phyloP scores from a whole-genome alignment of 2,888 invertebrate genomes.

The Abrostola triplasia region DNA sequence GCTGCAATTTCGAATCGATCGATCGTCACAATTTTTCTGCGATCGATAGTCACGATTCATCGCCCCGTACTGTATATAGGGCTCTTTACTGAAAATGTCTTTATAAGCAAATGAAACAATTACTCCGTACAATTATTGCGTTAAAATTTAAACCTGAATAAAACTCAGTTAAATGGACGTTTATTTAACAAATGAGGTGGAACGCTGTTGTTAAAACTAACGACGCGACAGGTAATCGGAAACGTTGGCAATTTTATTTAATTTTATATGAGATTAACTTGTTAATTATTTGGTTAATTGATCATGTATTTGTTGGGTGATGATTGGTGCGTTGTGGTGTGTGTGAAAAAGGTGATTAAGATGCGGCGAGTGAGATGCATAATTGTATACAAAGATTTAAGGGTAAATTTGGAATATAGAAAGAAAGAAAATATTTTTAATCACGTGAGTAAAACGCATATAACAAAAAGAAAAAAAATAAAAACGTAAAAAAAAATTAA shows the following conservation, averaged over 20 bases:
- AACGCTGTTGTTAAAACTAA: slow-evolving; percentile 33
- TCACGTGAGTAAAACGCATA: no score
- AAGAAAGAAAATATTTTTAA: no score
- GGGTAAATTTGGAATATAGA: no score
- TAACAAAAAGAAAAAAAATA: no score
- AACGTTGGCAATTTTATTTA: slow-evolving; percentile 28
- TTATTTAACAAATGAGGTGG: slow-evolving; percentile 42
- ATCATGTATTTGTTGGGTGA: slow-evolving; percentile 6
- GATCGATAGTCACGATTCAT: no score
- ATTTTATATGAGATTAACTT: slow-evolving; percentile 33
- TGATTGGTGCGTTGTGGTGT: neutral
- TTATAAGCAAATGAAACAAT: slow-evolving; percentile 33
- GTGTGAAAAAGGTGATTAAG: neutral
- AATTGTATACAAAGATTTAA: no score
- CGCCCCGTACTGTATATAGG: no score
- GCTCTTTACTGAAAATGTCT: slow-evolving; percentile 12
- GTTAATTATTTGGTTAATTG: slow-evolving; percentile 21
- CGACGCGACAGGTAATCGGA: slow-evolving; percentile 27
- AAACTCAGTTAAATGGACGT: slow-evolving; percentile 23
- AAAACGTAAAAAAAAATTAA: no score
- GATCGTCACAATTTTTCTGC: no score
- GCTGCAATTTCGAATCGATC: no score
- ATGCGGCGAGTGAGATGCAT: no score
- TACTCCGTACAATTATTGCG: slow-evolving; percentile 37
- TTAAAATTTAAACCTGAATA: slow-evolving; percentile 35